A percentile compares a stretch with the other conserved stretches of the same genome.
phyloP scores from a whole-genome alignment of 2,888 invertebrate species.

The Neoascia interrupta region DNA sequence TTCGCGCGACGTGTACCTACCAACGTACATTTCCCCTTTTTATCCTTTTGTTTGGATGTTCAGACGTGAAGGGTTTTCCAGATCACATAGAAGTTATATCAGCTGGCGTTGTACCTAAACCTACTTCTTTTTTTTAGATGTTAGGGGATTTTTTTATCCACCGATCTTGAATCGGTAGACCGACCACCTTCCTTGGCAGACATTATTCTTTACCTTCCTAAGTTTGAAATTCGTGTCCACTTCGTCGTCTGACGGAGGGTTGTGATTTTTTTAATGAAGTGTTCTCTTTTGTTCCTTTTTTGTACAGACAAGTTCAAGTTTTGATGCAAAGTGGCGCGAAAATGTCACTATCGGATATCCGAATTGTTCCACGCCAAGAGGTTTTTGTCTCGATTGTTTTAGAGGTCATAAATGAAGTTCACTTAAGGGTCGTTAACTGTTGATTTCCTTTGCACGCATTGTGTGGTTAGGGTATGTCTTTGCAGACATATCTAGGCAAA shows the following conservation, averaged over 20 bases:
- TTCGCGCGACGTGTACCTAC: too few relatives aligned
- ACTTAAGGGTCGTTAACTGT: constrained; percentile 49
- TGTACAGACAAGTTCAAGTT: too few relatives aligned
- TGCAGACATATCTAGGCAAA: too few relatives aligned
- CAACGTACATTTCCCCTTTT: constrained; percentile 64
- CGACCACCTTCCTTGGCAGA: constrained; percentile 24
- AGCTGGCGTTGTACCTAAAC: too few relatives aligned
- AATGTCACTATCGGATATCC: constrained; percentile 48
- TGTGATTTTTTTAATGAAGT: constrained; percentile 22
- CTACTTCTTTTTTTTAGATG: too few relatives aligned
- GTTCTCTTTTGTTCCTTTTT: neutral
- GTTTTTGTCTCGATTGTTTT: constrained; percentile 22
- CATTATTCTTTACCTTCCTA: constrained; percentile 18
- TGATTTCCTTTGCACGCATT: too few relatives aligned
- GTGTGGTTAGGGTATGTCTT: too few relatives aligned
- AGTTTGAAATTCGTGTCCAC: too few relatives aligned
- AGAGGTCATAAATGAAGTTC: constrained; percentile 53
- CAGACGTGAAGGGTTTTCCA: constrained; percentile 47
- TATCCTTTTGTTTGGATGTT: constrained; percentile 47
- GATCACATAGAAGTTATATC: constrained; percentile 45
- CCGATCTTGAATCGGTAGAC: too few relatives aligned
- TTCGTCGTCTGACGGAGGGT: neutral
- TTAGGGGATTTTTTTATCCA: too few relatives aligned
- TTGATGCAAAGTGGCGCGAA: constrained; percentile 55
- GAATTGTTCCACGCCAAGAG: constrained; percentile 12